phyloP scores from a whole-genome alignment of 2,888 invertebrate genomes.

The Nesidiocoris tenuis region DNA sequence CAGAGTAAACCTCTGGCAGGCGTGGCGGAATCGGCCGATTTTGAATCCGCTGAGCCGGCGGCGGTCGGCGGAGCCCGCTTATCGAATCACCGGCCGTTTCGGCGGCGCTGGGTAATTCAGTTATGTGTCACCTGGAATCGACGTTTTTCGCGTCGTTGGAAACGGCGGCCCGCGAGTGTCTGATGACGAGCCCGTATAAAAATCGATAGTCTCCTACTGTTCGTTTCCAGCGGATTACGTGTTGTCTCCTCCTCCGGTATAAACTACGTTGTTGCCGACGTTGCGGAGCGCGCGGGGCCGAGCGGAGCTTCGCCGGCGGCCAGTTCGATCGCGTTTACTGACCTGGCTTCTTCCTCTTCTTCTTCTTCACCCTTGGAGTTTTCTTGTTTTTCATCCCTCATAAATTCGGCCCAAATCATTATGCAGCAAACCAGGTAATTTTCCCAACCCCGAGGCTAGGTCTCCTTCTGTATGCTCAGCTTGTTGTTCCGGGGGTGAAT shows the following conservation, averaged over 20 bases:
- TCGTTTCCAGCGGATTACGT: constrained; percentile 31
- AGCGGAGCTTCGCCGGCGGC: constrained; percentile 8
- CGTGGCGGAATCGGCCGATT: too few relatives aligned
- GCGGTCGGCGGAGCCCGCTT: too few relatives aligned
- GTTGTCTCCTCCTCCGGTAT: constrained; percentile 24
- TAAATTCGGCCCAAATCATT: not conserved
- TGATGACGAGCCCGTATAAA: constrained; percentile 25
- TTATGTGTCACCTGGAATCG: not conserved
- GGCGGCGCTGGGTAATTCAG: too few relatives aligned
- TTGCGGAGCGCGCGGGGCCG: not conserved
- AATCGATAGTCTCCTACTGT: constrained; percentile 32
- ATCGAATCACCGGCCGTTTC: too few relatives aligned
- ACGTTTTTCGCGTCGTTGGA: not conserved
- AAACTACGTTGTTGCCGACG: not conserved
- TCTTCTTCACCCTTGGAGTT: not conserved
- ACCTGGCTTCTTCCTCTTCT: constrained; percentile 2
- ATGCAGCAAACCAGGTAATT: constrained; percentile 31
- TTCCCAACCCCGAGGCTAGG: not conserved
- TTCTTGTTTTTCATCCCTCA: not conserved
- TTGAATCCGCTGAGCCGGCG: too few relatives aligned
- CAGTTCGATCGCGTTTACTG: constrained; percentile 32
- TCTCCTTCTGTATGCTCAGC: not conserved
- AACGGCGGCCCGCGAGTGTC: not conserved
- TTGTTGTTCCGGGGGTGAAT: not conserved
- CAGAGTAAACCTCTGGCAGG: too few relatives aligned